Evolutionary conservation across 2,113 vertebrate genomes (phyloP).

Genomic region (Urocolius indicus): DNA sequence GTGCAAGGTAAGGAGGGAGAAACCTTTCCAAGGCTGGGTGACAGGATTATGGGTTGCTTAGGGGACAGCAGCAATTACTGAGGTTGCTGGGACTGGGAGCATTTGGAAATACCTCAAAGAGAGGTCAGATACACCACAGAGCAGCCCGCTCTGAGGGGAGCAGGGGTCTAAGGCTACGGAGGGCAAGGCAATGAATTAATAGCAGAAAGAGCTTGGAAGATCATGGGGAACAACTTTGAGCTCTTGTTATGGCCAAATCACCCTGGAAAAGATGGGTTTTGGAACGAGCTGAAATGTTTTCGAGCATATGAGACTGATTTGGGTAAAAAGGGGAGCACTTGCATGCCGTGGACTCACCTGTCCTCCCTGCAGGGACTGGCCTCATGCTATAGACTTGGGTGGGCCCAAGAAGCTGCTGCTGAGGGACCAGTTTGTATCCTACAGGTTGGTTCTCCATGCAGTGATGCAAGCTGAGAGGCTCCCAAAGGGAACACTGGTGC

Average conservation of each 20-base stretch:
- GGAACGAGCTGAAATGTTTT: neutral
- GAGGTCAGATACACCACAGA: neutral
- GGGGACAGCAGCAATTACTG: neutral
- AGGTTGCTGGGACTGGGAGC: neutral
- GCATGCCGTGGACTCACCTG: neutral
- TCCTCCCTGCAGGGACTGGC: neutral
- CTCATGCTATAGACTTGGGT: neutral
- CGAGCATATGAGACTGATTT: neutral
- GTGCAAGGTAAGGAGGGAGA: neutral
- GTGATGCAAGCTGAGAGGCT: neutral
- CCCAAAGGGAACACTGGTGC: neutral
- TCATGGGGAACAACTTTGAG: neutral
- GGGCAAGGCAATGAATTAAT: neutral
- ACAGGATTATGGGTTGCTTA: neutral
- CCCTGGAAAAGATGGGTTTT: neutral
- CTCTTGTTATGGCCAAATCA: neutral
- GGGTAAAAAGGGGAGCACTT: neutral
- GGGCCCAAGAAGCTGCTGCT: neutral
- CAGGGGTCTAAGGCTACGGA: neutral
- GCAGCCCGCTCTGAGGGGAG: neutral
- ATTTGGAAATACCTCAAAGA: neutral
- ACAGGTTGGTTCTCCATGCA: neutral
- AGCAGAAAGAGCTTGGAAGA: neutral
- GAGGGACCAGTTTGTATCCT: neutral
- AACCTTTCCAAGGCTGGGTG: slow-evolving; percentile 18